Conservation (phyloP, 2,888 invertebrate genomes). For the Galerucella nymphaeae region DNA sequence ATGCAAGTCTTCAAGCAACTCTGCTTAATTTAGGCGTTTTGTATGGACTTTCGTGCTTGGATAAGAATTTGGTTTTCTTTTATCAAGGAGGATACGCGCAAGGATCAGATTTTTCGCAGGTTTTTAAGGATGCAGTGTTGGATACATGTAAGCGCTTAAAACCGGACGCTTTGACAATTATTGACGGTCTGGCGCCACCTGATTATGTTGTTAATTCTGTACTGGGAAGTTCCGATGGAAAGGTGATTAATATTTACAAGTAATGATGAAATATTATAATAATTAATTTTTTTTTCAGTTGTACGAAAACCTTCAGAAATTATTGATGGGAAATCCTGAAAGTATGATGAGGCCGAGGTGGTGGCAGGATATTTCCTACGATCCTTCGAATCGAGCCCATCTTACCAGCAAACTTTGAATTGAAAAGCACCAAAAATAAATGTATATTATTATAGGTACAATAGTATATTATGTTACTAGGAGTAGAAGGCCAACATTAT, state of each 20-base stretch:
- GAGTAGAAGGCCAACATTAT: no score
- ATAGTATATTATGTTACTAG: no score
- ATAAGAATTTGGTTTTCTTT: constrained; percentile 71
- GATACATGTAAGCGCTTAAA: constrained; percentile 77
- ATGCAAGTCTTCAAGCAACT: constrained; percentile 54
- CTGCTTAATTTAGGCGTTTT: constrained; percentile 69
- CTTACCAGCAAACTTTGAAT: constrained; percentile 50
- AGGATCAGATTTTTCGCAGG: constrained; percentile 66
- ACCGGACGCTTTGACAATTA: constrained; percentile 79
- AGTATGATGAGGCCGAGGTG: constrained; percentile 78
- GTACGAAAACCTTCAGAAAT: constrained; percentile 79
- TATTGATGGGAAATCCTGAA: constrained; percentile 76
- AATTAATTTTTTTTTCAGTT: constrained; percentile 66
- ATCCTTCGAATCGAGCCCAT: constrained; percentile 56
- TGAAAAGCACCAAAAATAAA: constrained; percentile 4
- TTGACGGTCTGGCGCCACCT: constrained; percentile 88
- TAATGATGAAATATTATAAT: constrained; percentile 32
- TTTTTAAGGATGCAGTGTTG: constrained; percentile 76
- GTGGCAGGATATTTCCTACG: constrained; percentile 74
- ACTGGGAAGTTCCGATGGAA: constrained; percentile 86
- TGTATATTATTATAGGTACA: background rate
- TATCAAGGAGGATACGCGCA: constrained; percentile 69
- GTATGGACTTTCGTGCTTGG: constrained; percentile 70
- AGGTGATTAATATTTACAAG: constrained; percentile 65
- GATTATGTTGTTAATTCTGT: constrained; percentile 91